Evolutionary conservation across 2,113 vertebrate genomes (phyloP).

Genomic region (Macheiramphus alcinus): DNA sequence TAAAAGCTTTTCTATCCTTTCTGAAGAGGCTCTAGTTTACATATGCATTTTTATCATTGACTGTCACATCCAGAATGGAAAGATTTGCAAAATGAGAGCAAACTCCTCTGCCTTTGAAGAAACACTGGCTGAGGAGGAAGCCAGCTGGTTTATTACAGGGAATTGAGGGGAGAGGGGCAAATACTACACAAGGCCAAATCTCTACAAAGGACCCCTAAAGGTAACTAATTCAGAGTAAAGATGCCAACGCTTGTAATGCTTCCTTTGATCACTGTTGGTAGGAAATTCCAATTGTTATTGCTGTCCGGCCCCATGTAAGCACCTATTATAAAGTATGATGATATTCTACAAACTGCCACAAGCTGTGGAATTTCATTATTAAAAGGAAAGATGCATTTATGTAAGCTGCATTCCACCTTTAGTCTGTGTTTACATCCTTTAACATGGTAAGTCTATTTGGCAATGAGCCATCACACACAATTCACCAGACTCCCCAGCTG

Average conservation of each 20-base stretch:
- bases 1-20: background rate
- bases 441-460: background rate
- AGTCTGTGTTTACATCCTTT: background rate
- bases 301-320: background rate
- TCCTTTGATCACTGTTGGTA: background rate
- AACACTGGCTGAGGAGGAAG: background rate
- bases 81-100: background rate
- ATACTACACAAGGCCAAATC: background rate
- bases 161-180: background rate
- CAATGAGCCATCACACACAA: background rate
- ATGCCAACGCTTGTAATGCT: background rate
- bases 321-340: background rate
- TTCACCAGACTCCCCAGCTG: background rate
- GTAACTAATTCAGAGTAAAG: background rate
- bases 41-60: background rate
- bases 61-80: background rate
- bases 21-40: background rate
- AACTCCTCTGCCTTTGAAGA: background rate
- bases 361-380: background rate
- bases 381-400: background rate
- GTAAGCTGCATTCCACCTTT: background rate
- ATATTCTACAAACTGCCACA: background rate
- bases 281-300: slow-evolving; percentile 35
- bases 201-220: background rate
- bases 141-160: background rate